Evolutionary conservation across 1,140 invertebrate species (phyloP).

Genomic region (Trypoxylus dichotomus): DNA sequence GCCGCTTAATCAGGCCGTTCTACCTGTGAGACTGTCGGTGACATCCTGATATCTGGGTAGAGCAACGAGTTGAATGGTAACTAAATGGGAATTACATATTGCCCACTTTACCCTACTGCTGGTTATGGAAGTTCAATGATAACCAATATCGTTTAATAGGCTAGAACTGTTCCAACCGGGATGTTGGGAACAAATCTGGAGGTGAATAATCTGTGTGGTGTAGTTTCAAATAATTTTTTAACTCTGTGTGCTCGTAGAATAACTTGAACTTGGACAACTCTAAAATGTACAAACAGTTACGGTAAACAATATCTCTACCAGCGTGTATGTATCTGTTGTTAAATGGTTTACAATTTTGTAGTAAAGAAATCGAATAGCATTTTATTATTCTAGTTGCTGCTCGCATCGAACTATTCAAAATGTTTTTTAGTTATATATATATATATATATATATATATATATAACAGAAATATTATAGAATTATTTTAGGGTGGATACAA

Average conservation of each 20-base stretch:
- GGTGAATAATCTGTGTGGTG: background rate
- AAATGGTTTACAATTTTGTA: too few species aligned
- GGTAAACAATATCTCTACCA: too few species aligned
- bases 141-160: conserved; percentile 29
- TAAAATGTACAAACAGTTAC: too few species aligned
- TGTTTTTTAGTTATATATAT: too few species aligned
- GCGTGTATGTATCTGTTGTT: background rate
- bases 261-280: conserved; percentile 16
- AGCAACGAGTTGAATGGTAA: background rate
- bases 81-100: background rate
- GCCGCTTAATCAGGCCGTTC: conserved; percentile 43
- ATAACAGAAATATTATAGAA: too few species aligned
- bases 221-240: background rate
- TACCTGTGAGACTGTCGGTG: background rate
- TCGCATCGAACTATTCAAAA: too few species aligned
- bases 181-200: background rate
- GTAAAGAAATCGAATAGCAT: too few species aligned
- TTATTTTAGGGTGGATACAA: too few species aligned
- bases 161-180: background rate
- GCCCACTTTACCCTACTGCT: background rate
- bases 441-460: too few species aligned
- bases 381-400: too few species aligned
- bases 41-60: background rate
- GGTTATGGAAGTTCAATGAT: conserved; percentile 17
- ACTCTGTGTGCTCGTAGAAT: conserved; percentile 26